A percentile compares a stretch with the other conserved stretches of the same genome.
phyloP scores from a whole-genome alignment of 2,113 vertebrate genomes.

The Prolemur simus region DNA sequence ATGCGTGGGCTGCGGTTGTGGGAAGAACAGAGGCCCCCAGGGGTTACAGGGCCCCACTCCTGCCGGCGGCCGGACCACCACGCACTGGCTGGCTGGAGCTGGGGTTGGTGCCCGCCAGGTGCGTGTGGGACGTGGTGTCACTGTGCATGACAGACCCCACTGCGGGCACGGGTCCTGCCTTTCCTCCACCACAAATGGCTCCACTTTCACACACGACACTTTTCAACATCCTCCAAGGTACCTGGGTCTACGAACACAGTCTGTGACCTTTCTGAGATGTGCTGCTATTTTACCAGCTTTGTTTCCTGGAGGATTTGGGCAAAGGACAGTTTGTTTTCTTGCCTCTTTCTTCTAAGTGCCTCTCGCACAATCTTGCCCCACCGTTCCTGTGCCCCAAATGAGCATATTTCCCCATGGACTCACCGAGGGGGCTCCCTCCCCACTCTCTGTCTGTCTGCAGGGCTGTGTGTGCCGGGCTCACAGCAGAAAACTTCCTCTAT shows the following conservation, averaged over 20 bases:
- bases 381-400: fast-evolving
- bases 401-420: fast-evolving
- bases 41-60: background rate
- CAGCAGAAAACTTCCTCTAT: fast-evolving
- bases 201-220: fast-evolving
- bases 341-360: background rate
- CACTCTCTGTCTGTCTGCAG: background rate
- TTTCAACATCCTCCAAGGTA: fast-evolving
- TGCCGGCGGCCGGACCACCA: fast-evolving
- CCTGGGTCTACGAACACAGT: fast-evolving
- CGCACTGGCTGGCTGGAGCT: fast-evolving
- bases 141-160: no score
- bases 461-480: fast-evolving
- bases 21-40: background rate
- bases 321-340: background rate
- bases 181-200: background rate
- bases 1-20: fast-evolving
- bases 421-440: fast-evolving
- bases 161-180: fast-evolving
- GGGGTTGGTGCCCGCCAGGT: fast-evolving
- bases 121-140: fast-evolving
- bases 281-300: fast-evolving
- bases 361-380: fast-evolving
- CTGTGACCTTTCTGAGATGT: background rate
- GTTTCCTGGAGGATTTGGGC: background rate